Evolutionary conservation across 2,113 vertebrate species (phyloP).

Genomic region (Istiophorus platypterus): DNA sequence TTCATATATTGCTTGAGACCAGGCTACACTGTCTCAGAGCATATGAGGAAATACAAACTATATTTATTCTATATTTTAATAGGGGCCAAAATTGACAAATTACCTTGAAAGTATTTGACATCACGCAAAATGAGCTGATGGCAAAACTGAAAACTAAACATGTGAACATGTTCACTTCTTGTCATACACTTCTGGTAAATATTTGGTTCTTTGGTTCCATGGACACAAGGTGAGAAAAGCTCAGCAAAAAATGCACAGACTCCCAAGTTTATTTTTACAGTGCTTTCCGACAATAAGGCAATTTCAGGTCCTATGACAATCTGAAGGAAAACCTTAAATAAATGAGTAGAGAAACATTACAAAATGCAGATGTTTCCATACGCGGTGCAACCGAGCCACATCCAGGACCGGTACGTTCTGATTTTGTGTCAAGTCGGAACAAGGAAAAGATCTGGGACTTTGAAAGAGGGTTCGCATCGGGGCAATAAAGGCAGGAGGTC

Average conservation of each 20-base stretch:
- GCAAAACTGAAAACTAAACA: conserved; percentile 3
- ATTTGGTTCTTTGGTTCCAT: conserved; percentile 17
- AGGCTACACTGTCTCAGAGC: neutral
- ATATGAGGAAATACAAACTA: too few relatives aligned
- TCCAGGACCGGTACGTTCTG: too few relatives aligned
- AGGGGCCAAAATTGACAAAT: neutral
- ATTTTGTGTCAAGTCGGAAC: too few relatives aligned
- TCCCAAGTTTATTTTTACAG: neutral
- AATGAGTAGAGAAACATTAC: too few relatives aligned
- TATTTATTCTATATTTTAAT: neutral
- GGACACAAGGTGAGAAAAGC: neutral
- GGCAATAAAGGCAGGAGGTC: too few relatives aligned
- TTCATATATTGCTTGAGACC: neutral
- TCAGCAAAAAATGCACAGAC: neutral
- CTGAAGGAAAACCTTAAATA: too few relatives aligned
- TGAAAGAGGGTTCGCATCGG: too few relatives aligned
- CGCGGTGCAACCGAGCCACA: too few relatives aligned
- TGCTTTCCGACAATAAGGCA: neutral
- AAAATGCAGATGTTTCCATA: too few relatives aligned
- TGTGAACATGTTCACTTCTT: conserved; percentile 22
- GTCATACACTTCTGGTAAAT: conserved; percentile 21
- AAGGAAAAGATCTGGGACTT: too few relatives aligned
- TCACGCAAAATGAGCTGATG: neutral
- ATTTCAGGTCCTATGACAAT: neutral
- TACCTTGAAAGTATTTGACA: conserved; percentile 17